Evolutionary conservation across 2,797 vertebrate genomes (phyloP), one percentile per base, ranked within the genome.

Genomic region (Chelonia mydas): DNA sequence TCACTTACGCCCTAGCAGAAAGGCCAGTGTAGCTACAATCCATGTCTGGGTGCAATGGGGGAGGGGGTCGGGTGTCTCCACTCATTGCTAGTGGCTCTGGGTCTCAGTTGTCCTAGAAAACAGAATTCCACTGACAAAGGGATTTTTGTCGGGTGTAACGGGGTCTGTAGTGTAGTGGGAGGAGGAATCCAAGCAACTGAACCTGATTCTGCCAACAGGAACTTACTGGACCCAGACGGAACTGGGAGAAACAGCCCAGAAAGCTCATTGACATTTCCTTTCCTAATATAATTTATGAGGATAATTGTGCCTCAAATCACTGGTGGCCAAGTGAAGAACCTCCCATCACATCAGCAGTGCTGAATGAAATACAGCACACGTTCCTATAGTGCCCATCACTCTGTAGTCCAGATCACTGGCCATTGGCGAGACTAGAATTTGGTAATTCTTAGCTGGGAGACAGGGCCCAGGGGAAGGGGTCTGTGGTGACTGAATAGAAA

Each of bases 141-240:
- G 28, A 0, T 90, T 37, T 59, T 17, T 77, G 49, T 95, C 93
- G 84, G 57, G 93, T 88, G 59, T 88, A 85, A 81, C 77, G 82
- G n/a, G 50, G 51, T 28, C 49, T 54, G 83, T 78, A 90, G 37
- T 87, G 16, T 91, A 95, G 93, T 25, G 84, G 80, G 86, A 94
- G 94, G 81, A 89, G 54, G 61, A 94, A 92, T 82, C 31, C 92
- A 87, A 83, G 11, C 87, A 94, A 87, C 0, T 12, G 11, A 65
- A 83, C 86, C 76, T 50, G 87, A 78, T 96, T 92, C 92, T 94
- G 88, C 93, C 80, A 59, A 93, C 94, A 95, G 89, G 86, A 94
- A 86, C 80, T 84, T 79, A 83, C 25, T 90, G 41, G 92, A 47
- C 83, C 83, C 27, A 88, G 68, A 59, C 0, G 12, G 80, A 90